A percentile compares a stretch with the other conserved stretches of the same genome.
These are phyloP conservation scores for Gallinago paraguaiae DNA, from an alignment of 2,113 vertebrate species.

Conservation along the genomic window DNA sequence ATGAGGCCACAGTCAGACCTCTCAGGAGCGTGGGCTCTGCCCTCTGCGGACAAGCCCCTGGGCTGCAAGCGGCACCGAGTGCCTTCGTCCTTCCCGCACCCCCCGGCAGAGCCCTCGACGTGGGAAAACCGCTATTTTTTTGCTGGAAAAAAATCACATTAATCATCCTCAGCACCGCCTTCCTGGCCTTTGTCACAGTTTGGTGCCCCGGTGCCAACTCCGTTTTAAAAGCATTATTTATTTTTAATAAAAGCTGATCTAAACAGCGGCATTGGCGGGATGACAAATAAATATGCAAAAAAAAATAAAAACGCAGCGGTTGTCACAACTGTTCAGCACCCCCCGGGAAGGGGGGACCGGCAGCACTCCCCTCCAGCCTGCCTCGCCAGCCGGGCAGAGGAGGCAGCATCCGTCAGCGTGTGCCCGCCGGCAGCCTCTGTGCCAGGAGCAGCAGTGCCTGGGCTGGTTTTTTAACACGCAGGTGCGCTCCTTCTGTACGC, in stretches of 20 bases:
- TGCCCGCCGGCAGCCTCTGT: background rate
- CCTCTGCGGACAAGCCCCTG: background rate
- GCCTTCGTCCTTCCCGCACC: fast-evolving
- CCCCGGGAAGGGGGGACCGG: background rate
- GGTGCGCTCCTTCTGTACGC: background rate
- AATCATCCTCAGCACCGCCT: background rate
- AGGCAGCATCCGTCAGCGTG: fast-evolving
- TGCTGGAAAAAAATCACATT: background rate
- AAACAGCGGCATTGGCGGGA: background rate
- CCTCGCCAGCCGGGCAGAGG: background rate
- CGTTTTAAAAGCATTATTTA: conserved; percentile 19
- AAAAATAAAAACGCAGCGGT: conserved; percentile 22
- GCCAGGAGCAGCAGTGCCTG: background rate
- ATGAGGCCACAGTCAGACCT: background rate
- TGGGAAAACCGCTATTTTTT: background rate
- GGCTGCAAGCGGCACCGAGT: fast-evolving
- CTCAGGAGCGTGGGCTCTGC: fast-evolving
- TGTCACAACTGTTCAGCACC: conserved; percentile 10
- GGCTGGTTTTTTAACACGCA: background rate
- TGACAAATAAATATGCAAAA: background rate
- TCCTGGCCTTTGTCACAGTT: conserved; percentile 28
- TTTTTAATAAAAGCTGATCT: conserved; percentile 53
- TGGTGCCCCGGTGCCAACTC: background rate
- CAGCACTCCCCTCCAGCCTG: background rate
- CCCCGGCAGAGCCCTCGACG: background rate